Base-by-base conservation (phyloP, 2,113 vertebrate species). In the Leucosticte australis region DNA sequence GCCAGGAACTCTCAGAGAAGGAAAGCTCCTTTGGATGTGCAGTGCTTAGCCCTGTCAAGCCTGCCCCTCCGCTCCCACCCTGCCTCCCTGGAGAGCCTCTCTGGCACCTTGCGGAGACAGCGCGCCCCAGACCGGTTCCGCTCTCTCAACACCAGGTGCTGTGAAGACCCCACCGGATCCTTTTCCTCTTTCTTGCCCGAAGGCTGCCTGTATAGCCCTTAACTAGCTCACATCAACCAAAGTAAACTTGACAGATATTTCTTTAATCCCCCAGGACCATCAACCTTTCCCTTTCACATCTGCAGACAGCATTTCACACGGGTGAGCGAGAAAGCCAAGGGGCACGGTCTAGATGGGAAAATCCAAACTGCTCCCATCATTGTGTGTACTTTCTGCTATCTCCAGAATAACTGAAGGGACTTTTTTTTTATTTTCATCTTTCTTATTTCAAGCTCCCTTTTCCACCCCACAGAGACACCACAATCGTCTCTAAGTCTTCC, bases 31-130 rank as follows among this genome's bases (percentile, higher is more conserved):
- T 0, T 53, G 47, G 82, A n/a, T 0, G 4, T 42, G 30, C 33
- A 26, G 35, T 14, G 35, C 27, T 57, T 5, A 73, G 27, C 21
- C 44, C 17, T 14, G 20, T 28, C 16, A 20, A 24, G 30, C 18
- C 26, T 26, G 31, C 27, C 3, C 2, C 11, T 21, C 11, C 1
- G 0, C 6, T 28, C 3, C 23, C 78, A 9, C 6, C 18, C 7
- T 26, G 15, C 24, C 9, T 71, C 22, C 24, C 12, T 30, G 28
- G 0, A 3, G 33, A 68, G 35, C 13, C 47, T 47, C 46, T 16
- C 33, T 3, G 3, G n/a, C 44, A 14, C 56, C n/a, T 39, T 15
- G 8, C 10, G 9, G 55, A 49, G 60, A 23, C 22, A 49, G 3
- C 4, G 14, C 2, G 26, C 20, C 22, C 10, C 41, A 69, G 26